These are phyloP conservation scores for Sturnira hondurensis DNA, from an alignment of 2,113 vertebrate genomes.

Conservation along the genomic window DNA sequence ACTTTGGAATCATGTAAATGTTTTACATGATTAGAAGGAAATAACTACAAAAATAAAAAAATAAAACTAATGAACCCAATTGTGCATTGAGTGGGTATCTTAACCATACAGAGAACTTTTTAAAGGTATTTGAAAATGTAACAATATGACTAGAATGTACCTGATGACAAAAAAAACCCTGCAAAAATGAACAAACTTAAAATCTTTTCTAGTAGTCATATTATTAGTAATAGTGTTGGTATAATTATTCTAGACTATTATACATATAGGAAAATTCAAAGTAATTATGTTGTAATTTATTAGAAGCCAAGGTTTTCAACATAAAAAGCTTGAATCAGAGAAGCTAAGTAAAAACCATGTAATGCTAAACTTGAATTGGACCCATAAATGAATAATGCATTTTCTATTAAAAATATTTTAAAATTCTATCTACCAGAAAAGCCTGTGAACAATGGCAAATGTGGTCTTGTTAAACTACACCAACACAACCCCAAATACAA, in stretches of 20 bases:
- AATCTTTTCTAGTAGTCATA: neutral
- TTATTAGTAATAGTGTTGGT: neutral
- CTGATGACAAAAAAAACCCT: neutral
- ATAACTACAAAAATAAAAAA: neutral
- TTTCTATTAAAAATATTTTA: neutral
- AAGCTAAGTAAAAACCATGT: neutral
- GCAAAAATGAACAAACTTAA: neutral
- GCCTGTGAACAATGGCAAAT: neutral
- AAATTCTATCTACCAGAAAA: neutral
- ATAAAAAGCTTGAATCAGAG: neutral
- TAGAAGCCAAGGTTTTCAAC: neutral
- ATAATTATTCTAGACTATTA: neutral
- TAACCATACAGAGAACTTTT: neutral
- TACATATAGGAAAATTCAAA: neutral
- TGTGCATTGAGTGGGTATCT: neutral
- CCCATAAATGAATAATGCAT: neutral
- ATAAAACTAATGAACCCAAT: neutral
- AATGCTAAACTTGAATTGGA: constrained; percentile 11
- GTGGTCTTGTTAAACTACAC: neutral
- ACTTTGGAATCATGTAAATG: neutral
- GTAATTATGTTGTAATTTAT: neutral
- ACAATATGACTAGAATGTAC: neutral
- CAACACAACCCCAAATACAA: neutral
- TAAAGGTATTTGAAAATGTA: neutral
- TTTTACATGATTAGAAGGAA: neutral